phyloP scores from a whole-genome alignment of 2,888 invertebrate species.

The Nineta flava region DNA sequence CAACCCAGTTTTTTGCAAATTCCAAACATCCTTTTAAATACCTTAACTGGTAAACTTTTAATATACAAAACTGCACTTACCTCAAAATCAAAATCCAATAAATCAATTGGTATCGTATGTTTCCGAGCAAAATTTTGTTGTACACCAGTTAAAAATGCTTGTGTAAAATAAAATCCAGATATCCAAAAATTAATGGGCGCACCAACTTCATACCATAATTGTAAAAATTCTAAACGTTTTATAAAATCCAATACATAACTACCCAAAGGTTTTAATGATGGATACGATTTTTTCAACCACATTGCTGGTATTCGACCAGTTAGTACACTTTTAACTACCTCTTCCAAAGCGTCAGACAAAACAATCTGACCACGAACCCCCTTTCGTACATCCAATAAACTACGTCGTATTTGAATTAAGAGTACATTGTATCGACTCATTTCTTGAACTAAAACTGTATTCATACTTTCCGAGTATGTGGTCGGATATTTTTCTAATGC shows the following conservation, averaged over 20 bases:
- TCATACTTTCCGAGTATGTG: slow-evolving; percentile 75
- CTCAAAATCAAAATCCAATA: slow-evolving; percentile 65
- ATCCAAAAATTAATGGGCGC: slow-evolving; percentile 79
- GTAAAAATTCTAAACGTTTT: slow-evolving; percentile 66
- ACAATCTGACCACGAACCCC: slow-evolving; percentile 86
- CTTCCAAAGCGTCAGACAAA: slow-evolving; percentile 72
- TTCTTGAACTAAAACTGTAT: slow-evolving; percentile 81
- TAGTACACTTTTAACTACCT: slow-evolving; percentile 67
- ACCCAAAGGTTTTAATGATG: slow-evolving; percentile 78
- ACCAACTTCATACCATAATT: slow-evolving; percentile 77
- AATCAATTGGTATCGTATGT: slow-evolving; percentile 82
- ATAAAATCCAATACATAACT: slow-evolving; percentile 76
- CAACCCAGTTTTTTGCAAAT: no score
- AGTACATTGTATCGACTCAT: slow-evolving; percentile 66
- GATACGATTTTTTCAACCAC: slow-evolving; percentile 81
- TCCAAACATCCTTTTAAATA: no score
- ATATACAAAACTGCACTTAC: no score
- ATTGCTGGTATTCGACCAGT: slow-evolving; percentile 67
- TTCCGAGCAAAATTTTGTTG: slow-evolving; percentile 88
- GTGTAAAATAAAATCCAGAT: slow-evolving; percentile 89
- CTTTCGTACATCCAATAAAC: slow-evolving; percentile 62
- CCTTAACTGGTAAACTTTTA: no score
- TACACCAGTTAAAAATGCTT: slow-evolving; percentile 86
- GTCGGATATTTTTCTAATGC: slow-evolving; percentile 58
- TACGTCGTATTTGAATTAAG: slow-evolving; percentile 53